phyloP scores from a whole-genome alignment of 2,113 vertebrate genomes.

The Osmerus eperlanus region DNA sequence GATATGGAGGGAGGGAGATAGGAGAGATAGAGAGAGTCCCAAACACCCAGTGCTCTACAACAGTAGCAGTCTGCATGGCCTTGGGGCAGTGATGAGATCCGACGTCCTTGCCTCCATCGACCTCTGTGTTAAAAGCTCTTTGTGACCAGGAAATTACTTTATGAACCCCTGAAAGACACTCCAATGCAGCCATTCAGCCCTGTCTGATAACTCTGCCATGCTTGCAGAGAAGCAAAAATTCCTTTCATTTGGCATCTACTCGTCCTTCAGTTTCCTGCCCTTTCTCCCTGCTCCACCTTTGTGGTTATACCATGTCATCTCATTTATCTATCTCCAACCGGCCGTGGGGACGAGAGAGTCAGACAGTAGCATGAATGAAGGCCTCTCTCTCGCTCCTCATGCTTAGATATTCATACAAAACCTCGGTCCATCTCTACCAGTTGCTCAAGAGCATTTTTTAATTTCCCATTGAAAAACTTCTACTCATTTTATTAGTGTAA shows the following conservation, averaged over 20 bases:
- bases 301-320: conserved; percentile 24
- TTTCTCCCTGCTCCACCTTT: conserved; percentile 35
- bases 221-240: conserved; percentile 42
- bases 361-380: neutral
- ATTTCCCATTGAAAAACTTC: no score
- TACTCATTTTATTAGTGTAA: no score
- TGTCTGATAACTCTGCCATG: conserved; percentile 50
- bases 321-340: conserved; percentile 29
- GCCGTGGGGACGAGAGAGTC: conserved; percentile 15
- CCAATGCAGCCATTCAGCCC: conserved; percentile 45
- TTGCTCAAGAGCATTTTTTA: no score
- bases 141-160: conserved; percentile 71
- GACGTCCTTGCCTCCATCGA: conserved; percentile 60
- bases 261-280: conserved; percentile 28
- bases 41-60: conserved; percentile 49
- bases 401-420: no score
- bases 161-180: conserved; percentile 67
- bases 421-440: no score
- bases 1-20: no score
- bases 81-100: conserved; percentile 68
- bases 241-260: conserved; percentile 22
- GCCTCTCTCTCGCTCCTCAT: no score
- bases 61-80: conserved; percentile 54
- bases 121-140: conserved; percentile 70
- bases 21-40: no score